Evolutionary conservation across 1,140 invertebrate species (phyloP), one percentile per base, ranked within the genome.

Genomic region (Artemia franciscana): DNA sequence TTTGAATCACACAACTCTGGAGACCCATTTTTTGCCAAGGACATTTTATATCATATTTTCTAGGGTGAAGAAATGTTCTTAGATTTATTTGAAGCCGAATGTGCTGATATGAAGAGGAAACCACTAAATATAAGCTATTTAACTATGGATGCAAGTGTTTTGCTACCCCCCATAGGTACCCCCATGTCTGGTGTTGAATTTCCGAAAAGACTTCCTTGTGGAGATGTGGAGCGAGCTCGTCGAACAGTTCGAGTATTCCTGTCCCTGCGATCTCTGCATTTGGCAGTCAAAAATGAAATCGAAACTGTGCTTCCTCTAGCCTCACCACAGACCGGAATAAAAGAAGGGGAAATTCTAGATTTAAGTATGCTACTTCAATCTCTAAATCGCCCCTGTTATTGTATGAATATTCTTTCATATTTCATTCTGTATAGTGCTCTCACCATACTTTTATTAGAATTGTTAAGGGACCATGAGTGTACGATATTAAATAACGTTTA

Each of bases 1-100:
- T n/a, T n/a, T n/a, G n/a, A n/a, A n/a, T n/a, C n/a, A n/a, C n/a
- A n/a, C n/a, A n/a, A n/a, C n/a, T n/a, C n/a, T n/a, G n/a, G n/a
- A n/a, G n/a, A n/a, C n/a, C n/a, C n/a, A n/a, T n/a, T n/a, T n/a
- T n/a, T n/a, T n/a, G n/a, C n/a, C n/a, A n/a, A n/a, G n/a, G n/a
- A n/a, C n/a, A n/a, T n/a, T n/a, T n/a, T n/a, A n/a, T n/a, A n/a
- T n/a, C n/a, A n/a, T n/a, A n/a, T n/a, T n/a, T n/a, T n/a, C n/a
- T 70, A 84, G 81, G 91, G 87, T 70, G 93, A 98, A 78, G 93
- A 98, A 70, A 92, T 98, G 66, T 98, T 98, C 76, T 75, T 98
- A 26, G 94, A 98, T 71, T 91, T 98, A 81, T 98, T 99, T 75
- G 94, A 99, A 75, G 91, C 97, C 73, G 95, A 99, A 78, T 87